These are phyloP conservation scores for Pseudachorutes palmiensis DNA, from an alignment of 1,140 invertebrate species.

Conservation along the genomic window DNA sequence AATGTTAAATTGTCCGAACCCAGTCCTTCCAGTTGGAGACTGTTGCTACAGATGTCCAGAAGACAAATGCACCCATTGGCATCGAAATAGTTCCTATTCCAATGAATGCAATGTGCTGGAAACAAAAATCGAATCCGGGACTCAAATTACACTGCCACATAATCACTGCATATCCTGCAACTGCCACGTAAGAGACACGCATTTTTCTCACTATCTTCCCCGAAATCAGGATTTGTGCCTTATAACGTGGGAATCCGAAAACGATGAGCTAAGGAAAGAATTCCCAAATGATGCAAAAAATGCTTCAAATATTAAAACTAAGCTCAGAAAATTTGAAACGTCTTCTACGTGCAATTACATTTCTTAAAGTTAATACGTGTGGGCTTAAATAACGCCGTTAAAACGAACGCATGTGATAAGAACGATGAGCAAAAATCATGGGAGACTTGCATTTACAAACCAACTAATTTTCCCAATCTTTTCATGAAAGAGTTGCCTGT, in stretches of 20 bases:
- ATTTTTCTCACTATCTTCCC: conserved; percentile 21
- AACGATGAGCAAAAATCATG: too few species aligned
- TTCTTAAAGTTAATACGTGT: not conserved
- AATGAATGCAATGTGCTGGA: conserved; percentile 52
- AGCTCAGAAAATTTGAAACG: not conserved
- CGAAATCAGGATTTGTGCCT: too few species aligned
- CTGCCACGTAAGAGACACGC: conserved; percentile 58
- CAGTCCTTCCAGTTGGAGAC: conserved; percentile 55
- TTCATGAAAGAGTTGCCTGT: too few species aligned
- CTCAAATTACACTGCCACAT: conserved; percentile 51
- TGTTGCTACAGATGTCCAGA: conserved; percentile 63
- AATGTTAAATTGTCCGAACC: conserved; percentile 57
- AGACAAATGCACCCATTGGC: conserved; percentile 42
- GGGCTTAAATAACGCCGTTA: too few species aligned
- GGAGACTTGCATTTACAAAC: too few species aligned
- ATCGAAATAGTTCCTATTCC: conserved; percentile 20
- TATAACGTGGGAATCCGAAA: too few species aligned
- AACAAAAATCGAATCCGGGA: conserved; percentile 53
- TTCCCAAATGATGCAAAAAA: too few species aligned
- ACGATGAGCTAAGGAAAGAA: too few species aligned
- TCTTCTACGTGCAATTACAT: conserved; percentile 4
- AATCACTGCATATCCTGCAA: conserved; percentile 65
- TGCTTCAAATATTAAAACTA: not conserved
- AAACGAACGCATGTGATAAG: too few species aligned
- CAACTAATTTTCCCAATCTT: too few species aligned